phyloP scores from a whole-genome alignment of 2,888 invertebrate species.

The Coleophora deauratella region DNA sequence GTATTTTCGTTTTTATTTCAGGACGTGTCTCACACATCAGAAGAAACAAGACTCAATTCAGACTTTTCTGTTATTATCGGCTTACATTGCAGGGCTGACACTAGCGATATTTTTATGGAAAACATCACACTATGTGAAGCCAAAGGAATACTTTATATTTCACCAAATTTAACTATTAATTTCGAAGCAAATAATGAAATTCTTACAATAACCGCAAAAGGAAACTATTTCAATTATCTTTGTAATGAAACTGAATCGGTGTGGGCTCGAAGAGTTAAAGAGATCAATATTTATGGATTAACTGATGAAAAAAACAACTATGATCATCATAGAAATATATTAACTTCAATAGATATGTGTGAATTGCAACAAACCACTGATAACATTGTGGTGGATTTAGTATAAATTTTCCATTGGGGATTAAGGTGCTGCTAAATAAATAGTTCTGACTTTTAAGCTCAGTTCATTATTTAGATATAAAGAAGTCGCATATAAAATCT shows the following conservation, averaged over 20 bases:
- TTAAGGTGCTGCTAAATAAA: no score
- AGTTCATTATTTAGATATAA: no score
- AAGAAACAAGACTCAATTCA: constrained; percentile 39
- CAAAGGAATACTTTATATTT: constrained; percentile 39
- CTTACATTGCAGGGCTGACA: constrained; percentile 31
- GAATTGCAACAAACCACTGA: constrained; percentile 16
- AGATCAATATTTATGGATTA: constrained; percentile 51
- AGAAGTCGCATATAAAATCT: no score
- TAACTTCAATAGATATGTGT: constrained; percentile 38
- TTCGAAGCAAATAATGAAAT: constrained; percentile 34
- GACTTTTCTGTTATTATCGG: constrained; percentile 43
- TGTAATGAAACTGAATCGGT: constrained; percentile 26
- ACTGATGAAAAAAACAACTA: constrained; percentile 49
- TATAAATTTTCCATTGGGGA: no score
- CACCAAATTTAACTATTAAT: constrained; percentile 29
- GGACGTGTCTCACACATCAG: constrained; percentile 38
- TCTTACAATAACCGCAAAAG: constrained; percentile 31
- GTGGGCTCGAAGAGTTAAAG: constrained; percentile 31
- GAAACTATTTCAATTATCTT: constrained; percentile 30
- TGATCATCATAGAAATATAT: constrained; percentile 36
- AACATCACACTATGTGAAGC: constrained; percentile 26
- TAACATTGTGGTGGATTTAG: constrained; percentile 13
- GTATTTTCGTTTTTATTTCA: constrained; percentile 28
- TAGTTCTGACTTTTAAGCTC: no score
- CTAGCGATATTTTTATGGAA: constrained; percentile 11